phyloP scores from a whole-genome alignment of 1,140 invertebrate genomes.

The fruit fly (Drosophila melanogaster) region Release_6_plus_ISO1_MT NT_037436.4:7879001-7879500 shows the following conservation, averaged over 20 bases:
- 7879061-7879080: constrained; percentile 19
- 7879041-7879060: constrained; percentile 46
- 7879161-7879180: constrained; percentile 37
- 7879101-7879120: constrained; percentile 49
- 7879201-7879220: constrained; percentile 42
- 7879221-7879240: constrained; percentile 10
- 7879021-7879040: constrained; percentile 12
- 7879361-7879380: constrained; percentile 20
- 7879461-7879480: neutral
- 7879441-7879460: too few relatives aligned
- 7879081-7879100: constrained; percentile 56
- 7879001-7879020: constrained; percentile 24
- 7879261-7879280: constrained; percentile 40
- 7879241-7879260: constrained; percentile 12
- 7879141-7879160: constrained; percentile 82
- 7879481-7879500: too few relatives aligned
- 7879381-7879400: constrained; percentile 30
- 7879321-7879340: constrained; percentile 28
- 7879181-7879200: constrained; percentile 46
- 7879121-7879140: constrained; percentile 61
- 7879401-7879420: constrained; percentile 25
- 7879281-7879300: constrained; percentile 37
- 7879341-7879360: constrained; percentile 30
- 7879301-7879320: constrained; percentile 38
- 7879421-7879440: constrained; percentile 19